Percentiles rank a stretch among this genome's conserved stretches.
These are phyloP conservation scores for Unio delphinus DNA, from an alignment of 2,888 invertebrate species.

Conservation along the genomic window DNA sequence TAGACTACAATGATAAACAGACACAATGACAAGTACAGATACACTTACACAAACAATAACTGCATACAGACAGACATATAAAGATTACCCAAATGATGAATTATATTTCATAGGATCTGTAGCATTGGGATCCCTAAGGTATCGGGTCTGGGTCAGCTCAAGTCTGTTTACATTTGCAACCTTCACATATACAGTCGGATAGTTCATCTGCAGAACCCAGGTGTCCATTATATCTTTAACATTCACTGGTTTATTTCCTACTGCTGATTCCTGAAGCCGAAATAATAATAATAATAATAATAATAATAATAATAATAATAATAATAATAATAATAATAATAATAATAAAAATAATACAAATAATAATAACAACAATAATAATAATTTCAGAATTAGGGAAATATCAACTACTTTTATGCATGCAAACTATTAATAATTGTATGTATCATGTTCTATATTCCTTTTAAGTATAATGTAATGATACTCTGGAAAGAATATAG, in stretches of 20 bases:
- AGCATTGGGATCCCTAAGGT: constrained; percentile 45
- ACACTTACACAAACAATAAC: too few relatives aligned
- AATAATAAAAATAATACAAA: background rate
- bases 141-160: constrained; percentile 48
- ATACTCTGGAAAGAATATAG: too few relatives aligned
- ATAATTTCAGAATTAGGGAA: too few relatives aligned
- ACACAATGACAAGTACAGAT: too few relatives aligned
- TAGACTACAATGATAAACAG: too few relatives aligned
- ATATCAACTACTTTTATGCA: background rate
- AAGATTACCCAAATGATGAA: constrained; percentile 39
- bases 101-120: constrained; percentile 35
- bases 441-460: too few relatives aligned
- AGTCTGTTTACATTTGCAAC: constrained; percentile 19
- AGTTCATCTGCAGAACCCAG: constrained; percentile 65
- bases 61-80: background rate
- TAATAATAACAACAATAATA: background rate
- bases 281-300: background rate
- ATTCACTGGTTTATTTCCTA: constrained; percentile 22
- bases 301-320: background rate
- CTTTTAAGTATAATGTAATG: too few relatives aligned
- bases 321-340: too few relatives aligned
- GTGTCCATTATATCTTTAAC: constrained; percentile 58
- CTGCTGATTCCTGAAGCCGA: constrained; percentile 26
- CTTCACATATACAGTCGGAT: constrained; percentile 55
- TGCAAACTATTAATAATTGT: too few relatives aligned